Percentiles rank a stretch among this genome's conserved stretches.
Conservation (phyloP, 2,888 invertebrate species). For the Neria commutata region DNA sequence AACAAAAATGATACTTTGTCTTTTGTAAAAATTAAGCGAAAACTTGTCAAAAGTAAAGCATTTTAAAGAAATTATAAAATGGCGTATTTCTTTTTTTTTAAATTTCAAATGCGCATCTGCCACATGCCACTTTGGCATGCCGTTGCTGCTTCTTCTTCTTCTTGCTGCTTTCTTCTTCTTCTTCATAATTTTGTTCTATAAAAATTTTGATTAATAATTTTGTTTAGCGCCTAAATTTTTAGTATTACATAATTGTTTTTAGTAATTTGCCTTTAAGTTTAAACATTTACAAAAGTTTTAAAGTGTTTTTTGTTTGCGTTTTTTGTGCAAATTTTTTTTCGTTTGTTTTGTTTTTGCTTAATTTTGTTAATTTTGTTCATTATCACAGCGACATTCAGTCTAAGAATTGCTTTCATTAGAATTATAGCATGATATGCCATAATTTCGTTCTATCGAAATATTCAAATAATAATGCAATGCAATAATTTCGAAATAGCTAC, state of each 20-base stretch:
- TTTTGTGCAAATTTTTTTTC: constrained; percentile 28
- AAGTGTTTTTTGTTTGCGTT: constrained; percentile 24
- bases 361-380: constrained; percentile 41
- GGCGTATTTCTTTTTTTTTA: neutral
- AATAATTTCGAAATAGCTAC: constrained; percentile 42
- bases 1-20: constrained; percentile 25
- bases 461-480: neutral
- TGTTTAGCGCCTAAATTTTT: constrained; percentile 48
- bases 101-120: neutral
- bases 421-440: constrained; percentile 55
- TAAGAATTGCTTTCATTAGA: constrained; percentile 60
- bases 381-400: constrained; percentile 61
- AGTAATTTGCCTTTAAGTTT: constrained; percentile 36
- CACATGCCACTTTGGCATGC: neutral
- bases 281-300: constrained; percentile 59
- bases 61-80: neutral
- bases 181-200: no score
- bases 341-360: constrained; percentile 30
- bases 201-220: constrained; percentile 40
- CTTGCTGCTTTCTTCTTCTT: neutral
- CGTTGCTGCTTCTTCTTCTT: neutral
- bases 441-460: constrained; percentile 41
- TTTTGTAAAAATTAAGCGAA: constrained; percentile 11
- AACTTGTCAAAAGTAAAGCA: neutral
- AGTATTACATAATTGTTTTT: neutral